These are phyloP conservation scores for Muscina levida DNA, from an alignment of 2,888 invertebrate species.

Conservation along the genomic window DNA sequence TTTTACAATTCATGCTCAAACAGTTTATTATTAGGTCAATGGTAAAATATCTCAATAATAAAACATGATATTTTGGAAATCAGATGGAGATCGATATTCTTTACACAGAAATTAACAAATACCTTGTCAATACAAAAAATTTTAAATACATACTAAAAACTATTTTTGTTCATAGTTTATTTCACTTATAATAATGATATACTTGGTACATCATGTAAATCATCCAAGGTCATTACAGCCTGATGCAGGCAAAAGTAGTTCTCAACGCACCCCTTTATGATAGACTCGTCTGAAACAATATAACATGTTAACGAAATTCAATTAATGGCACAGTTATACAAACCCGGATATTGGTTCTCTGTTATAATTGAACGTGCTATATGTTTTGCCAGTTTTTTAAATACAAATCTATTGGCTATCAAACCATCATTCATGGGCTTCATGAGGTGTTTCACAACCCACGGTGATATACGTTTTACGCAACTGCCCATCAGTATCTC, in stretches of 20 bases:
- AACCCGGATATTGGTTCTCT: constrained; percentile 76
- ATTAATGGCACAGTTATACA: constrained; percentile 17
- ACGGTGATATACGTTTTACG: constrained; percentile 76
- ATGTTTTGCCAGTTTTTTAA: constrained; percentile 76
- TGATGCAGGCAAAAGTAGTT: constrained; percentile 74
- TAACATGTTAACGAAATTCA: neutral
- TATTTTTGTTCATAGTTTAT: too few relatives aligned
- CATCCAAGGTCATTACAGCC: constrained; percentile 70
- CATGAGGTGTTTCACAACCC: constrained; percentile 77
- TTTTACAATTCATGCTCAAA: too few relatives aligned
- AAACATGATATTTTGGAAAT: too few relatives aligned
- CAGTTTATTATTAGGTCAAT: too few relatives aligned
- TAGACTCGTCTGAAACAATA: constrained; percentile 69
- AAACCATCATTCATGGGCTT: constrained; percentile 75
- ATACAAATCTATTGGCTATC: constrained; percentile 76
- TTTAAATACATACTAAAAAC: too few relatives aligned
- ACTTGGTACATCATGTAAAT: constrained; percentile 70
- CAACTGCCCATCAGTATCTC: constrained; percentile 75
- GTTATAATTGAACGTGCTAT: constrained; percentile 73
- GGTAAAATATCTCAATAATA: too few relatives aligned
- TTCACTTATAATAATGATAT: constrained; percentile 44
- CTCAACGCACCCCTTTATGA: constrained; percentile 73
- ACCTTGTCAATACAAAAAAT: too few relatives aligned
- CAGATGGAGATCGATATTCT: too few relatives aligned
- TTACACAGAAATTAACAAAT: too few relatives aligned